These are phyloP conservation scores for Carterocephalus palaemon DNA, from an alignment of 2,888 invertebrate genomes.

Conservation along the genomic window DNA sequence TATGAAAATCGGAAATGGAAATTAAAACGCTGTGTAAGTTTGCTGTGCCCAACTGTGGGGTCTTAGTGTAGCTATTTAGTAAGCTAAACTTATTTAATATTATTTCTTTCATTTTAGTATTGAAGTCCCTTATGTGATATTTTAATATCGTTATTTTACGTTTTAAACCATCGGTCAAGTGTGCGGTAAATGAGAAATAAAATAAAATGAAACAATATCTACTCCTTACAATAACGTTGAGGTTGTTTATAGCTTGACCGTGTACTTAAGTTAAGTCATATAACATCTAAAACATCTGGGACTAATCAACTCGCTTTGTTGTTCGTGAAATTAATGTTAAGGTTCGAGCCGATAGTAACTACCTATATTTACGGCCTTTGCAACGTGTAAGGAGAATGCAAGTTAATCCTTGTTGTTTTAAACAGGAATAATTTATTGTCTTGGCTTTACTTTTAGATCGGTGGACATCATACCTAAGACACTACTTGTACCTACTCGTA, in stretches of 20 bases:
- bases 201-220: constrained; percentile 44
- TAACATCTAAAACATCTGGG: constrained; percentile 34
- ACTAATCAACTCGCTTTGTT: constrained; percentile 38
- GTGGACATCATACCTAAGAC: too few relatives aligned
- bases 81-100: too few relatives aligned
- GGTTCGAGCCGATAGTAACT: constrained; percentile 5
- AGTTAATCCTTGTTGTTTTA: neutral
- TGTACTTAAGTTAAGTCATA: constrained; percentile 36
- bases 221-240: constrained; percentile 41
- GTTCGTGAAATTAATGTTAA: constrained; percentile 32
- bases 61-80: too few relatives aligned
- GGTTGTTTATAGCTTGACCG: constrained; percentile 39
- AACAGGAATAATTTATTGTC: too few relatives aligned
- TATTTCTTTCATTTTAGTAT: too few relatives aligned
- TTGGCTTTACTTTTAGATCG: too few relatives aligned
- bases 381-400: neutral
- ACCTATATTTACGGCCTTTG: constrained; percentile 9
- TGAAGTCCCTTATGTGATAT: constrained; percentile 14
- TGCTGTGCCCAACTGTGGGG: too few relatives aligned
- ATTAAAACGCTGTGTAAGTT: neutral
- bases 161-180: constrained; percentile 31
- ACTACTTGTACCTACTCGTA: too few relatives aligned
- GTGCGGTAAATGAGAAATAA: constrained; percentile 38
- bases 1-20: too few relatives aligned
- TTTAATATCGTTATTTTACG: constrained; percentile 17